A percentile compares a stretch with the other conserved stretches of the same genome.
phyloP scores from a whole-genome alignment of 1,140 invertebrate genomes.

The Brachionus rotundiformis region DNA sequence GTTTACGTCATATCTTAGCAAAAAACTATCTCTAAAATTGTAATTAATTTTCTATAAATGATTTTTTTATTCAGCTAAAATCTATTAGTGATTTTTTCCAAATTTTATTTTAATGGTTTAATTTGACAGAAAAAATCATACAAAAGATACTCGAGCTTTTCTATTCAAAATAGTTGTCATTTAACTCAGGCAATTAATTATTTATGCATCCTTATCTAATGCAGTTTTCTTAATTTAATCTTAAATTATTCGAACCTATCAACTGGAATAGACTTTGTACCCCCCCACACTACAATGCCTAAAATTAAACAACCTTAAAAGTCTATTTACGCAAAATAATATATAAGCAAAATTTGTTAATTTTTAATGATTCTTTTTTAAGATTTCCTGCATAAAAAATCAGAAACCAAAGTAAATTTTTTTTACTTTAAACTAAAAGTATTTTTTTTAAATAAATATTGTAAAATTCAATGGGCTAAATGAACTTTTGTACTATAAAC shows the following conservation, averaged over 20 bases:
- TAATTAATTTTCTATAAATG: neutral
- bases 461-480: neutral
- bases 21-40: neutral
- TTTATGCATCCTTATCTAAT: neutral
- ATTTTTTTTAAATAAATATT: neutral
- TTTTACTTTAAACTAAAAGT: neutral
- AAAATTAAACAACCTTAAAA: too few species aligned
- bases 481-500: neutral
- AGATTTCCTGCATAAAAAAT: neutral
- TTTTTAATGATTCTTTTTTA: too few species aligned
- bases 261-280: neutral
- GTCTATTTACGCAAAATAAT: too few species aligned
- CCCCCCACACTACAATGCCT: neutral
- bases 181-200: neutral
- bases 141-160: neutral
- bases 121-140: neutral
- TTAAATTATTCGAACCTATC: neutral
- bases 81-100: neutral
- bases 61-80: neutral
- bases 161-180: neutral
- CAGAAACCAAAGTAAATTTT: neutral
- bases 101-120: neutral
- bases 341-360: too few species aligned
- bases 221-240: neutral
- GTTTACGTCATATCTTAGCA: neutral